A percentile compares a stretch with the other conserved stretches of the same genome.
Conservation (phyloP, 1,140 invertebrate genomes). For the Frieseomelitta varia region DNA sequence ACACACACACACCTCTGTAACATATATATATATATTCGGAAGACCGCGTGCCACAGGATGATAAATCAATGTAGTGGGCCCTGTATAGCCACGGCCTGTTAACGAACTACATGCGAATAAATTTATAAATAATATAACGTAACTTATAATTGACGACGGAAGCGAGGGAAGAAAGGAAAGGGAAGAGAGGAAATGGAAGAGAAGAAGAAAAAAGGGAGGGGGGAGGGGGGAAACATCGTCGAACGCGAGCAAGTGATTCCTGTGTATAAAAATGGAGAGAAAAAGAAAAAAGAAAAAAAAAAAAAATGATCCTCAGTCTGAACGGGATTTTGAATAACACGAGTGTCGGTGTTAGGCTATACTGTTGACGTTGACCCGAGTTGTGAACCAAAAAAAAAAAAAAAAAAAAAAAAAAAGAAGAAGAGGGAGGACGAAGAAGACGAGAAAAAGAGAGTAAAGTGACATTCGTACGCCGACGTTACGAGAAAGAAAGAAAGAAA, state of each 20-base stretch:
- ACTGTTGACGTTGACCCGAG: constrained; percentile 24
- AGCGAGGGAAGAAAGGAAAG: no score
- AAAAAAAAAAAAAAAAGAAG: not conserved
- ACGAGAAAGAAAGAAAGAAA: not conserved
- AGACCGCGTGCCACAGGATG: constrained; percentile 81
- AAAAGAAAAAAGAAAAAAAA: constrained; percentile 6
- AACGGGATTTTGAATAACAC: constrained; percentile 1
- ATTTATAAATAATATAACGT: constrained; percentile 50
- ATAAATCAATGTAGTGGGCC: constrained; percentile 78
- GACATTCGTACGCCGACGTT: constrained; percentile 9
- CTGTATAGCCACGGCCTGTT: constrained; percentile 82
- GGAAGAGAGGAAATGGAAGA: constrained; percentile 26
- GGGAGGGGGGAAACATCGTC: constrained; percentile 21
- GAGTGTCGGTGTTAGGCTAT: not conserved
- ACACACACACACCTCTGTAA: constrained; percentile 32
- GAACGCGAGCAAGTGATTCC: constrained; percentile 41
- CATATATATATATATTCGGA: constrained; percentile 53
- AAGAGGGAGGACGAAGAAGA: not conserved
- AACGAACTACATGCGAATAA: constrained; percentile 64
- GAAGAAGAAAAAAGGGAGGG: not conserved
- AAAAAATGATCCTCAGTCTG: constrained; percentile 46
- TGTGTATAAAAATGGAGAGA: constrained; percentile 33
- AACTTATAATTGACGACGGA: constrained; percentile 42
- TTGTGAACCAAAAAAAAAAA: not conserved
- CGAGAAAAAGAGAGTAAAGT: not conserved